These are phyloP conservation scores for Megalurothrips usitatus DNA, from an alignment of 2,888 invertebrate species.

Conservation along the genomic window DNA sequence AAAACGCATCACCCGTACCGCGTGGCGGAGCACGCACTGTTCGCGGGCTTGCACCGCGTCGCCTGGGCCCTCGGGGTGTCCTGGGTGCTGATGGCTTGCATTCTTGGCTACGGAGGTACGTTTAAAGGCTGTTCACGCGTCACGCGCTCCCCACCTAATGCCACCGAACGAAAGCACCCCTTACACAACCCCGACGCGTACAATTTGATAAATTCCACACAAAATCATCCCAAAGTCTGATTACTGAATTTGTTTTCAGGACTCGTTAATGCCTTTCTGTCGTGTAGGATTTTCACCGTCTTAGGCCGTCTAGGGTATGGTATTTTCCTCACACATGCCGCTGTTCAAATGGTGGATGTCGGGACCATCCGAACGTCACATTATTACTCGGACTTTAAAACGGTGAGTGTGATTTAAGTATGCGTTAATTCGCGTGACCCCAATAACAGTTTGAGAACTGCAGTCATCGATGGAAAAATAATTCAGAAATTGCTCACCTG, in stretches of 20 bases:
- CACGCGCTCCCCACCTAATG: background rate
- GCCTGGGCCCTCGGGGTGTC: slow-evolving; percentile 49
- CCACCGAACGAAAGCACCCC: background rate
- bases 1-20: slow-evolving; percentile 43
- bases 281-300: slow-evolving; percentile 40
- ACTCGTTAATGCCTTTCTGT: slow-evolving; percentile 34
- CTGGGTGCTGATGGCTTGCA: slow-evolving; percentile 53
- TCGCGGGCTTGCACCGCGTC: slow-evolving; percentile 47
- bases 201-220: too few relatives aligned
- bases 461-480: too few relatives aligned
- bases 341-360: slow-evolving; percentile 43
- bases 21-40: slow-evolving; percentile 44
- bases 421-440: too few relatives aligned
- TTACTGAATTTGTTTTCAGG: slow-evolving; percentile 37
- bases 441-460: too few relatives aligned
- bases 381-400: slow-evolving; percentile 43
- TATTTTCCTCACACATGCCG: slow-evolving; percentile 52
- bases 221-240: too few relatives aligned
- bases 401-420: too few relatives aligned
- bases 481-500: too few relatives aligned
- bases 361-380: slow-evolving; percentile 41
- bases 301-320: slow-evolving; percentile 54
- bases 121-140: too few relatives aligned
- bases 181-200: too few relatives aligned
- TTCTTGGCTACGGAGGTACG: slow-evolving; percentile 50